phyloP scores from a whole-genome alignment of 2,888 invertebrate genomes.

The Caenorhabditis macrosperma region DNA sequence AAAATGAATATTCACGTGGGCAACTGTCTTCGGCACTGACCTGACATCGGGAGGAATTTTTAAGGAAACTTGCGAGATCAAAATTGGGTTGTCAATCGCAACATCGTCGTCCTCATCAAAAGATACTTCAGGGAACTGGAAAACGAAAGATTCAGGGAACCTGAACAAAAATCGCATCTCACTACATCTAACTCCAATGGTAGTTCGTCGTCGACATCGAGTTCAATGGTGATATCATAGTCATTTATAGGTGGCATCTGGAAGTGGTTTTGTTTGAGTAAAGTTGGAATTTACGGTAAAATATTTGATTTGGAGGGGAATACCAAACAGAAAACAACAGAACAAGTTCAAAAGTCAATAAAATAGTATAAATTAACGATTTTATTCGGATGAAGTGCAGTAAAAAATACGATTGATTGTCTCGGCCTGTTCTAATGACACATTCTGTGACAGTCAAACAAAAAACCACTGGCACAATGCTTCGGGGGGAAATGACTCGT shows the following conservation, averaged over 20 bases:
- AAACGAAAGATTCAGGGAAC: not conserved
- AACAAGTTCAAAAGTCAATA: no score
- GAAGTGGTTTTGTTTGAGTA: no score
- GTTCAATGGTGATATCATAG: constrained; percentile 33
- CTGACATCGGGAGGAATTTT: not conserved
- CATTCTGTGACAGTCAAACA: not conserved
- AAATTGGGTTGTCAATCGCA: constrained; percentile 7
- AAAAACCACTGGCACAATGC: not conserved
- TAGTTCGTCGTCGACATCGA: constrained; percentile 35
- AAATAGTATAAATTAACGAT: no score
- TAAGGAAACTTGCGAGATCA: not conserved
- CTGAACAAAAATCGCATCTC: not conserved
- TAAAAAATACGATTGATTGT: no score
- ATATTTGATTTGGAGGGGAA: no score
- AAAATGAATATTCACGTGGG: not conserved
- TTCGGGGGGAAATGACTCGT: not conserved
- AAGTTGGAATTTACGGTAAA: no score
- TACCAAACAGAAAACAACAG: no score
- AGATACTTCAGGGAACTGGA: constrained; percentile 12
- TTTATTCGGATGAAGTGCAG: no score
- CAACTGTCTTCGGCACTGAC: not conserved
- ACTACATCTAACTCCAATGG: constrained; percentile 27
- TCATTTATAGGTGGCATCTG: constrained; percentile 1
- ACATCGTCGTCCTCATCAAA: constrained; percentile 27
- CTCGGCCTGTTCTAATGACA: no score